Base-by-base conservation (phyloP, 2,113 vertebrate genomes). In the Vulpes lagopus region DNA sequence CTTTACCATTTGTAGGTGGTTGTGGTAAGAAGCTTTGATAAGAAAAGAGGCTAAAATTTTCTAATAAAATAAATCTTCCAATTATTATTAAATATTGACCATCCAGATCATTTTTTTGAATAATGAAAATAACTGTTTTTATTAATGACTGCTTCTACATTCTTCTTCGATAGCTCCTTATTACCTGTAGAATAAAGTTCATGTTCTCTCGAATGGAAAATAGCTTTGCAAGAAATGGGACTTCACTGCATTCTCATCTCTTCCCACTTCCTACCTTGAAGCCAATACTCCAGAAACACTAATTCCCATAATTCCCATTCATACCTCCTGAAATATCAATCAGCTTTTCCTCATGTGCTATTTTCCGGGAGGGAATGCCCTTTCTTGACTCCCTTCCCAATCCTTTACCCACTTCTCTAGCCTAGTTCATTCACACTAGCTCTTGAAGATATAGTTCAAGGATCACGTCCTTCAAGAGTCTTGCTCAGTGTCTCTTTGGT, bases 21-120 rank as follows among this genome's bases (percentile, higher is more conserved):
- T 65, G 73, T 86, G 35, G 5, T 95, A 80, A 93, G 23, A 85
- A 73, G 7, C 27, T 76, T 69, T 65, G 53, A 11, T 64, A 67
- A 60, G 89, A 84, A 84, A 73, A 82, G 49, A 59, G 9, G 8
- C 59, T 87, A 43, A 93, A 23, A n/a, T 12, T 74, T 93, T 80
- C 73, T 55, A 87, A 82, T 43, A 38, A 88, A 96, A 55, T 80
- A 80, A 57, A 17, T 27, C 17, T 90, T 91, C 2, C 30, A 14
- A 23, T 92, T 97, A 90, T 32, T 86, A 90, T 57, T 49, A 94
- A 23, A 38, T 85, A 59, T 51, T 79, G 73, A 84, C 27, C 65
- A 89, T 67, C 8, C 20, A 87, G 51, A 17, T 62, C 60, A 78
- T 91, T 78, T 87, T 93, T 87, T 6, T 91, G 20, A 71, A 80